Percentiles rank a stretch among this genome's conserved stretches.
These are phyloP conservation scores for Thunnus thynnus DNA, from an alignment of 2,113 vertebrate species.

Conservation along the genomic window DNA sequence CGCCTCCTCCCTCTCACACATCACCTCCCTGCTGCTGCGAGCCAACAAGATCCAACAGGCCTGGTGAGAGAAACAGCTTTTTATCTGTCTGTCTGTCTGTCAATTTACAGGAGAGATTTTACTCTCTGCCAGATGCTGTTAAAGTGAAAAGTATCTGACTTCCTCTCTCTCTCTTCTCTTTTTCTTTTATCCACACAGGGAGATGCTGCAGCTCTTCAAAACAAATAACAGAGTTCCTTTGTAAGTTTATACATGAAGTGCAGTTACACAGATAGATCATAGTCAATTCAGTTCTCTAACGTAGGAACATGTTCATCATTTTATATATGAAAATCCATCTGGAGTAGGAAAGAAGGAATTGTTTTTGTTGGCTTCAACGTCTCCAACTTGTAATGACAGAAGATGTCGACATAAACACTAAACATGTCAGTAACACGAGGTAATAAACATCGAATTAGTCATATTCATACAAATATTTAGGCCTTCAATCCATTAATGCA, in stretches of 20 bases:
- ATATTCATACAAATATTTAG: no score
- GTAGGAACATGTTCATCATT: background rate
- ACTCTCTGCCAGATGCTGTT: background rate
- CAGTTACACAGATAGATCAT: background rate
- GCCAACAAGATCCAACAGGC: conserved; percentile 86
- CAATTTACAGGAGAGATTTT: background rate
- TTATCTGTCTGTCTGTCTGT: background rate
- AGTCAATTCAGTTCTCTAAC: background rate
- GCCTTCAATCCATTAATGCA: background rate
- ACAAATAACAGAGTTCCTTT: conserved; percentile 87
- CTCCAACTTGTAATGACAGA: background rate
- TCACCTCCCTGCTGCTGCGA: conserved; percentile 85
- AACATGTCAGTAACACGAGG: background rate
- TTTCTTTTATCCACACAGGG: conserved; percentile 79
- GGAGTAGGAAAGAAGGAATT: no score
- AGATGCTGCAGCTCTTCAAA: conserved; percentile 88
- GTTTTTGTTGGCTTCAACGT: no score
- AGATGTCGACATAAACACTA: background rate
- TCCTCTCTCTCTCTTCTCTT: background rate
- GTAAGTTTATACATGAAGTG: conserved; percentile 80
- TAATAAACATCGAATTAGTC: no score
- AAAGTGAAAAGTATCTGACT: background rate
- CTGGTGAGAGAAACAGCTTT: conserved; percentile 83
- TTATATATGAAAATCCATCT: background rate
- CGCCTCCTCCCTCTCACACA: conserved; percentile 68